These are phyloP conservation scores for Moxostoma hubbsi DNA, from an alignment of 2,797 vertebrate species.

Conservation along the genomic window DNA sequence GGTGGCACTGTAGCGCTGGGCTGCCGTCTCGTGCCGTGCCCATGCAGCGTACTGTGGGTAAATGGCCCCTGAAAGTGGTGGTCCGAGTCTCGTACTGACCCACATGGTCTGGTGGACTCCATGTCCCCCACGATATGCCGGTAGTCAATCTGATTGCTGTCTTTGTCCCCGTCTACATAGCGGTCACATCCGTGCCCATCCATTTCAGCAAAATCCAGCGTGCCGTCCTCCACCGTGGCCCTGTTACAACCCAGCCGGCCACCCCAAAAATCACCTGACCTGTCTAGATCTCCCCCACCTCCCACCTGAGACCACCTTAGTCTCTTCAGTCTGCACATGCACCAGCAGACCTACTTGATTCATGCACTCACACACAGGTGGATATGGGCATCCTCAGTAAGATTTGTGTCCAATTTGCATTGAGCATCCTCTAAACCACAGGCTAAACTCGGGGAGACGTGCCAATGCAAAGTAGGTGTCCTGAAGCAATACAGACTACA, in stretches of 20 bases:
- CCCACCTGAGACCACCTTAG: conserved; percentile 1
- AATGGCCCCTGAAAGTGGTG: conserved; percentile 69
- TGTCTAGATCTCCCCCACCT: conserved; percentile 11
- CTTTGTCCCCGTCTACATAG: conserved; percentile 73
- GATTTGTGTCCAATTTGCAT: conserved; percentile 43
- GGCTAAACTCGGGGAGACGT: background rate
- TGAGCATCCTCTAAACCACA: conserved; percentile 30
- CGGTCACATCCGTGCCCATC: conserved; percentile 76
- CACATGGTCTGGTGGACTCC: conserved; percentile 73
- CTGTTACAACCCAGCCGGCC: conserved; percentile 34
- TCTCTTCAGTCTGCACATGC: background rate
- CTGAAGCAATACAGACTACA: background rate
- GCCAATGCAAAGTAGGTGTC: background rate
- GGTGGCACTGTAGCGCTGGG: conserved; percentile 88
- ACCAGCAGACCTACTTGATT: background rate
- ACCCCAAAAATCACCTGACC: conserved; percentile 26
- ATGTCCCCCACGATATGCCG: conserved; percentile 83
- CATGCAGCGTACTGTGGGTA: conserved; percentile 72
- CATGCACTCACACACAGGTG: conserved; percentile 1
- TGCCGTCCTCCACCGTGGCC: conserved; percentile 59
- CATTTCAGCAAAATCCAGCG: conserved; percentile 80
- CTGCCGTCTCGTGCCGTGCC: conserved; percentile 85
- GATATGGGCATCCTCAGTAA: conserved; percentile 15
- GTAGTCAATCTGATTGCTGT: conserved; percentile 83
- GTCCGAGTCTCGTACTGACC: conserved; percentile 70